Conservation (phyloP, 2,797 vertebrate genomes). For the Sphaeramia orbicularis region DNA sequence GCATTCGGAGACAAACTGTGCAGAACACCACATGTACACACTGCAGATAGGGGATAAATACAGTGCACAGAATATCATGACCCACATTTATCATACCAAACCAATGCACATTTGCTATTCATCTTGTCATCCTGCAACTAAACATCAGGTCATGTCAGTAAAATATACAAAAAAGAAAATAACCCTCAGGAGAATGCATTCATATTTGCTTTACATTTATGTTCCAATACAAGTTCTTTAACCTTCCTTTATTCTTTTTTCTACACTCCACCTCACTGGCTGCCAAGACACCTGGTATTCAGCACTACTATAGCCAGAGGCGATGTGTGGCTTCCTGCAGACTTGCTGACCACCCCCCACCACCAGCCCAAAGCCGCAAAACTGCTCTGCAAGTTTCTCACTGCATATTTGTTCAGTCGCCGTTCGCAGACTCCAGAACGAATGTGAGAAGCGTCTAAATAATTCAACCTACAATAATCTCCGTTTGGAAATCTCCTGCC, state of each 20-base stretch:
- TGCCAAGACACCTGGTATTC: constrained; percentile 19
- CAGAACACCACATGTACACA: not conserved
- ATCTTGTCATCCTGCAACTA: not conserved
- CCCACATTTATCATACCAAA: not conserved
- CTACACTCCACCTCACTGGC: too few relatives aligned
- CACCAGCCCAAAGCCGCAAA: constrained; percentile 17
- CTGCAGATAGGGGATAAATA: not conserved
- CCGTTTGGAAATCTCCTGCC: constrained; percentile 6
- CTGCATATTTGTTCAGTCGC: constrained; percentile 28
- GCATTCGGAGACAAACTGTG: not conserved
- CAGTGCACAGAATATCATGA: too few relatives aligned
- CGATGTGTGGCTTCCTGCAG: constrained; percentile 55
- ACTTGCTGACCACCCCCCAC: constrained; percentile 24
- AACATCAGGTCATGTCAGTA: not conserved
- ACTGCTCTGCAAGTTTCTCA: constrained; percentile 32
- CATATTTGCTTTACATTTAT: not conserved
- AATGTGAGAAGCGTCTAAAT: constrained; percentile 19
- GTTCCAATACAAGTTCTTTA: not conserved
- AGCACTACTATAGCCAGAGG: constrained; percentile 14
- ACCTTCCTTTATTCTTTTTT: constrained; percentile 30
- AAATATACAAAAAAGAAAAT: not conserved
- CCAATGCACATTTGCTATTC: not conserved
- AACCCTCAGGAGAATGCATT: too few relatives aligned
- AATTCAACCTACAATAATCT: constrained; percentile 10
- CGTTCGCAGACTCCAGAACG: constrained; percentile 3